These are phyloP conservation scores for Cyaniris semiargus DNA, from an alignment of 2,888 invertebrate genomes.

Conservation along the genomic window DNA sequence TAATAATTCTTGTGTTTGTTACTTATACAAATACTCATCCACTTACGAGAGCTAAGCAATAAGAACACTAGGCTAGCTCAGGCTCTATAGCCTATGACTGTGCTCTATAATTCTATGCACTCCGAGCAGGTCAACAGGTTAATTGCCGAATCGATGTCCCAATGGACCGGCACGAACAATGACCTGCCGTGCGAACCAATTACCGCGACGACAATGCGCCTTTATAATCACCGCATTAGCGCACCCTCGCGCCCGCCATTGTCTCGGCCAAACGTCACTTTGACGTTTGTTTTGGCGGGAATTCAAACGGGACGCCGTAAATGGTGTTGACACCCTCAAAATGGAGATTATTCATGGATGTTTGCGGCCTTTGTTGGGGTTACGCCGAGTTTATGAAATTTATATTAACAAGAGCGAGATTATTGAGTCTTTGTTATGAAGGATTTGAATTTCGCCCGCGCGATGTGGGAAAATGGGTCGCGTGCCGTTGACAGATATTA, in stretches of 20 bases:
- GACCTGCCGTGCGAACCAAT: slow-evolving; percentile 56
- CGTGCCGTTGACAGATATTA: slow-evolving; percentile 72
- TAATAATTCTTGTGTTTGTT: not conserved
- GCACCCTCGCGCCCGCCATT: slow-evolving; percentile 58
- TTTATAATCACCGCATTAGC: slow-evolving; percentile 62
- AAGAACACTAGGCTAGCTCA: not conserved
- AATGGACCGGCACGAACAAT: slow-evolving; percentile 46
- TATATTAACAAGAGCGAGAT: slow-evolving; percentile 75
- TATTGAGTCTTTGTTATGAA: slow-evolving; percentile 72
- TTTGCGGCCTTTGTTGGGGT: slow-evolving; percentile 70
- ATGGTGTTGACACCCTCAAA: slow-evolving; percentile 76
- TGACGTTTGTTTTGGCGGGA: slow-evolving; percentile 73
- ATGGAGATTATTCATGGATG: slow-evolving; percentile 78
- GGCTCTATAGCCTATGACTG: not conserved
- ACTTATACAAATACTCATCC: not conserved
- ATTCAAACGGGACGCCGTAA: slow-evolving; percentile 55
- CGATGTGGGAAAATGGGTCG: slow-evolving; percentile 58
- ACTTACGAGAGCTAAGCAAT: not conserved
- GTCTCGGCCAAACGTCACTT: slow-evolving; percentile 55
- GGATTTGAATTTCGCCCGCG: slow-evolving; percentile 65
- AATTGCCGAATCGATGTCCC: slow-evolving; percentile 42
- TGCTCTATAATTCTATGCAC: not conserved
- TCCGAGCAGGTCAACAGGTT: slow-evolving; percentile 37
- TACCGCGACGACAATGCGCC: slow-evolving; percentile 62
- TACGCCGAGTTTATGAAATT: slow-evolving; percentile 74